Evolutionary conservation across 2,113 vertebrate genomes (phyloP).

Genomic region (Neogale vison): DNA sequence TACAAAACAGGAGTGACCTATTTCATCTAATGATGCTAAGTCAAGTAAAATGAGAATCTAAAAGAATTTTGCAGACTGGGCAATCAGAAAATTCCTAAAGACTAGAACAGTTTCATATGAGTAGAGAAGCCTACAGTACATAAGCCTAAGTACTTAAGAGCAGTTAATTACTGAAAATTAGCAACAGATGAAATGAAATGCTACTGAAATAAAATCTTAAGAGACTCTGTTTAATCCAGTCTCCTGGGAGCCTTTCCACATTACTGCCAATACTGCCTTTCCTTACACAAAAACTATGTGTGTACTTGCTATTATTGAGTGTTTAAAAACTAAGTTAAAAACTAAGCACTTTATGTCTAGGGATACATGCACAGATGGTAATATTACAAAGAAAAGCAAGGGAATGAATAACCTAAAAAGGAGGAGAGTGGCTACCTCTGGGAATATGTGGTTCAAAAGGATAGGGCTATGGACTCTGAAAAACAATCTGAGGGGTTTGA

Average conservation of each 20-base stretch:
- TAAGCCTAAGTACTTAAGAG: neutral
- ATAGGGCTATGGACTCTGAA: too few species aligned
- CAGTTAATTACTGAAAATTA: neutral
- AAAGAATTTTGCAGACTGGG: neutral
- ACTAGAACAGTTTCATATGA: constrained; percentile 12
- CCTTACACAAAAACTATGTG: neutral
- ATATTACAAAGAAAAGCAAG: constrained; percentile 19
- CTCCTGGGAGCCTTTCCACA: neutral
- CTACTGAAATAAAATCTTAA: constrained; percentile 25
- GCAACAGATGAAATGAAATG: constrained; percentile 27
- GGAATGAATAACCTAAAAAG: neutral
- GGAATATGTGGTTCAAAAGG: neutral
- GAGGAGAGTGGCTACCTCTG: neutral
- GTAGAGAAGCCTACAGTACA: neutral
- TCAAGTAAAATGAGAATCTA: neutral
- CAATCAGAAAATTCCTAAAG: constrained; percentile 16
- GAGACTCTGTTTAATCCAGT: neutral
- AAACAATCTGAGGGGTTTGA: too few species aligned
- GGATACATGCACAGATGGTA: neutral
- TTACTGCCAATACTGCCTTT: neutral
- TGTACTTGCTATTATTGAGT: neutral
- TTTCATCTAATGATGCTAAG: constrained; percentile 25
- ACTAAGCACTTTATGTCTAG: neutral
- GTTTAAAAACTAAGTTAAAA: neutral
- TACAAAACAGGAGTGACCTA: neutral